A percentile compares a stretch with the other conserved stretches of the same genome.
Evolutionary conservation across 2,797 vertebrate genomes (phyloP).

Genomic region (Pitangus sulphuratus): DNA sequence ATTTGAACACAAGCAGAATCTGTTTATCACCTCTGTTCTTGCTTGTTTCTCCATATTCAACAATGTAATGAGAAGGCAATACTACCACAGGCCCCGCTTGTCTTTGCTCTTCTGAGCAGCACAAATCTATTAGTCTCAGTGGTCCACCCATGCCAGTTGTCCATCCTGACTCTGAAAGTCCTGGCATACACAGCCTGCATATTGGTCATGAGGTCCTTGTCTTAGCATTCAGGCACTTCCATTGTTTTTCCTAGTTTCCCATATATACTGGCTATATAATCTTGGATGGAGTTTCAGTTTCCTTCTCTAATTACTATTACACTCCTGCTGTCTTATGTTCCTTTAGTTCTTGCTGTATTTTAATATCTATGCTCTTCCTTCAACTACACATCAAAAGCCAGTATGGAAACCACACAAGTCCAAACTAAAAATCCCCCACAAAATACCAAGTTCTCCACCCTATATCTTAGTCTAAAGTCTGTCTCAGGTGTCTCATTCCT

Average conservation of each 20-base stretch:
- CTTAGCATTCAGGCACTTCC: background rate
- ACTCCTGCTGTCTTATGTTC: background rate
- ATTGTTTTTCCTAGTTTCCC: background rate
- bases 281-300: background rate
- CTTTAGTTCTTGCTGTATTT: background rate
- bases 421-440: background rate
- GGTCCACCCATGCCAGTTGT: background rate
- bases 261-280: background rate
- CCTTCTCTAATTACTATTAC: background rate
- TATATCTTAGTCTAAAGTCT: background rate
- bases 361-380: background rate
- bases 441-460: background rate
- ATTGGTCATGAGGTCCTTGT: background rate
- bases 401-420: background rate
- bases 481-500: fast-evolving
- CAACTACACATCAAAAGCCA: background rate
- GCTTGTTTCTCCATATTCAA: background rate
- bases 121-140: background rate
- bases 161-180: background rate
- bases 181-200: background rate
- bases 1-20: background rate
- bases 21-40: background rate
- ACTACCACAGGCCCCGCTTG: fast-evolving
- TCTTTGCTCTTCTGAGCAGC: background rate
- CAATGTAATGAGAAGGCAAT: background rate